These are phyloP conservation scores for Pituophis catenifer DNA, from an alignment of 2,113 vertebrate genomes.

Conservation along the genomic window DNA sequence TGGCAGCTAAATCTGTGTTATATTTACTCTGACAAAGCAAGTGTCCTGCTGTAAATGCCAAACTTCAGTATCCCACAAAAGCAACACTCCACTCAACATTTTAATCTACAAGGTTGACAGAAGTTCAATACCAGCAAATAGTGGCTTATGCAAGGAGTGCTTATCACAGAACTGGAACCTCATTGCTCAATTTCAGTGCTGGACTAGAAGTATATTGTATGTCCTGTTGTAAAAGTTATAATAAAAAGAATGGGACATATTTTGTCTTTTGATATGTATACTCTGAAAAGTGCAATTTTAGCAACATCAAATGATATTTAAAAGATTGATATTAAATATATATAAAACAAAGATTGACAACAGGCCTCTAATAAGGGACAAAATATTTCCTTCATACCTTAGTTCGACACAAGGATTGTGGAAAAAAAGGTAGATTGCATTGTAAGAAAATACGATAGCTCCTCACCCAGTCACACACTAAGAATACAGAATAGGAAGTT, in stretches of 20 bases:
- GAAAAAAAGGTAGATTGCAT: background rate
- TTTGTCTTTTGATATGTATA: background rate
- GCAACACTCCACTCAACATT: background rate
- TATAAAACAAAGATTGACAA: background rate
- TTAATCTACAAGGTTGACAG: background rate
- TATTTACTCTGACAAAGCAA: background rate
- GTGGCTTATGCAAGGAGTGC: background rate
- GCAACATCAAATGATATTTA: background rate
- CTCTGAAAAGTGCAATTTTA: too few species aligned
- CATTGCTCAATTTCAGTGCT: background rate
- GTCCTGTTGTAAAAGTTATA: background rate
- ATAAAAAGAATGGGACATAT: background rate
- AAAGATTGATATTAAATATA: background rate
- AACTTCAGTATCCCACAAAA: background rate
- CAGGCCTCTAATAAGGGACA: background rate
- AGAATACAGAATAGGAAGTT: background rate
- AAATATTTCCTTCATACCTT: background rate
- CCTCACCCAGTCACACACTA: background rate
- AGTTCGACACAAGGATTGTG: background rate
- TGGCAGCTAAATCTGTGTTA: background rate
- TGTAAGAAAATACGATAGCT: background rate
- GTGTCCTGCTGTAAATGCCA: background rate
- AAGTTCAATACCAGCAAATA: background rate
- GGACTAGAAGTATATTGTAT: background rate
- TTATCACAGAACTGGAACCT: background rate